Evolutionary conservation across 1,140 invertebrate genomes (phyloP).

Genomic region (Lucilia cuprina): DNA sequence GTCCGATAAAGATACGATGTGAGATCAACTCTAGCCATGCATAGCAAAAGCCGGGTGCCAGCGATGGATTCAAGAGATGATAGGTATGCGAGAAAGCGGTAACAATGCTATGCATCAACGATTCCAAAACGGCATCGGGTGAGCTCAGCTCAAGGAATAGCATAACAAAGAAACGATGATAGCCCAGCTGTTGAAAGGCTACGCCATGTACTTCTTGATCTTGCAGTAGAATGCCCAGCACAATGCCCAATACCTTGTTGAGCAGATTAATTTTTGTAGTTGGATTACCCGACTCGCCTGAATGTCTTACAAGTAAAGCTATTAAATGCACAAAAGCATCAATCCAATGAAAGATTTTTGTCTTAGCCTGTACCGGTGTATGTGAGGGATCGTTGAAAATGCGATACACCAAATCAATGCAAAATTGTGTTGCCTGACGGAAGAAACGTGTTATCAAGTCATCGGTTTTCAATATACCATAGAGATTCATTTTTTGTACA

Average conservation of each 20-base stretch:
- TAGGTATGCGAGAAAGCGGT: constrained; percentile 91
- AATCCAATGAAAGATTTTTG: constrained; percentile 94
- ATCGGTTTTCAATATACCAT: constrained; percentile 96
- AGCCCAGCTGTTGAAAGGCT: constrained; percentile 96
- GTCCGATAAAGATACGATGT: constrained; percentile 93
- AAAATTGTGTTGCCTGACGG: constrained; percentile 94
- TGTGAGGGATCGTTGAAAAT: constrained; percentile 67
- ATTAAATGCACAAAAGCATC: constrained; percentile 96
- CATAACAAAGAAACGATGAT: constrained; percentile 97
- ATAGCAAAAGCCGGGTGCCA: constrained; percentile 96
- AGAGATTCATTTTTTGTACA: constrained; percentile 95
- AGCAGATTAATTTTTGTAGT: constrained; percentile 95
- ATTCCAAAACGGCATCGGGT: constrained; percentile 84
- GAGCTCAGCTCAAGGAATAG: constrained; percentile 95
- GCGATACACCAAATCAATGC: constrained; percentile 93
- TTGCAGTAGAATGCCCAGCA: constrained; percentile 91
- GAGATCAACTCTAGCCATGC: constrained; percentile 98
- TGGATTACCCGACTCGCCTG: constrained; percentile 85
- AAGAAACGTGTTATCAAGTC: constrained; percentile 98
- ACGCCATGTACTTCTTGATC: constrained; percentile 89
- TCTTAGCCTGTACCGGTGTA: constrained; percentile 72
- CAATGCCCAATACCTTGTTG: constrained; percentile 95
- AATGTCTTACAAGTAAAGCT: constrained; percentile 95
- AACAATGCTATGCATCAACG: constrained; percentile 66
- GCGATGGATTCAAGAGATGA: constrained; percentile 90